Evolutionary conservation across 2,113 vertebrate species (phyloP).

Genomic region (Pseudopodoces humilis): DNA sequence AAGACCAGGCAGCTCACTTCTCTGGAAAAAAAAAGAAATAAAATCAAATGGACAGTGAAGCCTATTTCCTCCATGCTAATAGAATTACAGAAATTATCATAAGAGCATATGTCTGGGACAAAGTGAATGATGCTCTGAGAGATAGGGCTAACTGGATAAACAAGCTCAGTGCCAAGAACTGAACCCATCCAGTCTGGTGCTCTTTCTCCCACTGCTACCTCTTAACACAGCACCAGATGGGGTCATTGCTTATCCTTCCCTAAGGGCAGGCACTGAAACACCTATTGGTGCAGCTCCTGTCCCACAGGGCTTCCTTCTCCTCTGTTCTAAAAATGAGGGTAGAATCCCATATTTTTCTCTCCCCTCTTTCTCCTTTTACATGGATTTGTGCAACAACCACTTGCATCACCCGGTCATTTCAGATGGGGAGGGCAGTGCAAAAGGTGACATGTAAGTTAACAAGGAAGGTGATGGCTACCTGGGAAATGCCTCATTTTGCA

Average conservation of each 20-base stretch:
- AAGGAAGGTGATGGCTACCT: background rate
- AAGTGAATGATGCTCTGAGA: constrained; percentile 35
- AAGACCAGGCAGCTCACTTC: background rate
- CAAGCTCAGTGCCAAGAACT: constrained; percentile 7
- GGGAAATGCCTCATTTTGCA: background rate
- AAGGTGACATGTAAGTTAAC: background rate
- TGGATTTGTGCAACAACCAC: background rate
- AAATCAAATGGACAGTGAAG: constrained; percentile 46
- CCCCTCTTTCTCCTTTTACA: background rate
- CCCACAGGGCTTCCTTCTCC: background rate
- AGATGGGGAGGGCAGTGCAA: background rate
- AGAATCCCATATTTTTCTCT: background rate
- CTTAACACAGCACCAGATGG: background rate
- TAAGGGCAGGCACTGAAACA: background rate
- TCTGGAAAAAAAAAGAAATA: background rate
- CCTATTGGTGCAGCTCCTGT: background rate
- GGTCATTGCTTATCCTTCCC: background rate
- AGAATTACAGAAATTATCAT: constrained; percentile 63
- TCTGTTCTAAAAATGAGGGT: background rate
- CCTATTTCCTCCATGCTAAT: constrained; percentile 54
- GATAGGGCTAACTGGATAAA: background rate
- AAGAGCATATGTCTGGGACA: constrained; percentile 31
- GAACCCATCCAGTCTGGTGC: background rate
- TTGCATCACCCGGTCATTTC: fast-evolving
- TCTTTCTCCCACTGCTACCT: background rate